phyloP scores from a whole-genome alignment of 2,888 invertebrate species.

The Campoplex capitator region DNA sequence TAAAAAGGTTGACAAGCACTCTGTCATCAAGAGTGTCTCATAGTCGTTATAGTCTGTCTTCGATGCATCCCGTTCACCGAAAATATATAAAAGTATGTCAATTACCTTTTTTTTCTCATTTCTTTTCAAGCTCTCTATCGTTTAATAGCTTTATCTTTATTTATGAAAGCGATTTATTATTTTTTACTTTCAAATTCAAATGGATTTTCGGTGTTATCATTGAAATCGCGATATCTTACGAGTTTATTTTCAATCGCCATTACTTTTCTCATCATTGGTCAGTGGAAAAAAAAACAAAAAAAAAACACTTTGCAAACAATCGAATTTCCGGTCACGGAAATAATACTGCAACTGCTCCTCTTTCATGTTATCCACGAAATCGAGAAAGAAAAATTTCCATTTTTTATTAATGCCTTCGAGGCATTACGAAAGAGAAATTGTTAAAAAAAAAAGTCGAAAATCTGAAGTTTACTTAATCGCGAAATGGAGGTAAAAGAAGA shows the following conservation, averaged over 20 bases:
- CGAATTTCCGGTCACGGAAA: no score
- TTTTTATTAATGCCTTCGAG: no score
- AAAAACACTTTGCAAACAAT: background rate
- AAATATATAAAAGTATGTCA: constrained; percentile 19
- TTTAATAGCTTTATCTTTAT: background rate
- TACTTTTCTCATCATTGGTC: background rate
- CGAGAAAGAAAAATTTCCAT: no score
- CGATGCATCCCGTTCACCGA: constrained; percentile 5
- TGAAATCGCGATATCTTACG: background rate
- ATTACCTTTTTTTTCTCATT: constrained; percentile 2
- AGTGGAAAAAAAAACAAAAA: no score
- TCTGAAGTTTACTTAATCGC: no score
- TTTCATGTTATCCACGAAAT: no score
- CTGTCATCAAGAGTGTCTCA: constrained; percentile 35
- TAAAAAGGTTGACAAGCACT: constrained; percentile 38
- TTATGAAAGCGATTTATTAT: background rate
- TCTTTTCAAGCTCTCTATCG: background rate
- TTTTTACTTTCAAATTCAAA: no score
- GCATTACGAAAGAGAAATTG: no score
- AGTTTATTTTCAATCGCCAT: background rate
- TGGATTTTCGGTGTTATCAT: background rate
- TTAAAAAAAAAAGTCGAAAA: background rate
- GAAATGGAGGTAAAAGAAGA: no score
- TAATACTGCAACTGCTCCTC: no score
- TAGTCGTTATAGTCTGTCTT: background rate